Conservation (phyloP, 2,113 vertebrate genomes). For the Dendropsophus ebraccatus region DNA sequence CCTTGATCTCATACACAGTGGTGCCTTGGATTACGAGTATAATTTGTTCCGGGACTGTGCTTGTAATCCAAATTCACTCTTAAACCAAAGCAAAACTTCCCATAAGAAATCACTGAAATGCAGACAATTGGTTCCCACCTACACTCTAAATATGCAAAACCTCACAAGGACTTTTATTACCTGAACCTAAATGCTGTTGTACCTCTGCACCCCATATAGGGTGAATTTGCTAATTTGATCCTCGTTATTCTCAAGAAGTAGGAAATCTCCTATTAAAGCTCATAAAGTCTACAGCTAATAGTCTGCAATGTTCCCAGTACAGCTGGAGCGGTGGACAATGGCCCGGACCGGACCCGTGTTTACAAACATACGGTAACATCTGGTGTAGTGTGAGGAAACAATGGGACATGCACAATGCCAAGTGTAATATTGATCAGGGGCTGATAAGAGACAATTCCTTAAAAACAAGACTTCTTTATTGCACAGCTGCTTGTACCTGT, state of each 20-base stretch:
- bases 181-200: too few species aligned
- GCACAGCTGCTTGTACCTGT: slow-evolving; percentile 35
- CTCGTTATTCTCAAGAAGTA: background rate
- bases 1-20: too few species aligned
- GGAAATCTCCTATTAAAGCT: background rate
- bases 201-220: too few species aligned
- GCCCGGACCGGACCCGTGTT: slow-evolving; percentile 5
- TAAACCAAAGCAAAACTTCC: too few species aligned
- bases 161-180: too few species aligned
- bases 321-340: slow-evolving; percentile 42
- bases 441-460: slow-evolving; percentile 25
- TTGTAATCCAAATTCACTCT: too few species aligned
- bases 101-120: too few species aligned
- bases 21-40: too few species aligned
- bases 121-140: too few species aligned
- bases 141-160: too few species aligned
- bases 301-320: background rate
- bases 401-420: slow-evolving; percentile 33
- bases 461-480: slow-evolving; percentile 35
- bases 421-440: slow-evolving; percentile 26
- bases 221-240: background rate
- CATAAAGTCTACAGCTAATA: background rate
- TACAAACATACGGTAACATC: slow-evolving; percentile 45
- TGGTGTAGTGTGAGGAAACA: slow-evolving; percentile 21
- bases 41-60: too few species aligned